Conservation (phyloP, 2,888 invertebrate genomes). For the Cybosia mesomella region DNA sequence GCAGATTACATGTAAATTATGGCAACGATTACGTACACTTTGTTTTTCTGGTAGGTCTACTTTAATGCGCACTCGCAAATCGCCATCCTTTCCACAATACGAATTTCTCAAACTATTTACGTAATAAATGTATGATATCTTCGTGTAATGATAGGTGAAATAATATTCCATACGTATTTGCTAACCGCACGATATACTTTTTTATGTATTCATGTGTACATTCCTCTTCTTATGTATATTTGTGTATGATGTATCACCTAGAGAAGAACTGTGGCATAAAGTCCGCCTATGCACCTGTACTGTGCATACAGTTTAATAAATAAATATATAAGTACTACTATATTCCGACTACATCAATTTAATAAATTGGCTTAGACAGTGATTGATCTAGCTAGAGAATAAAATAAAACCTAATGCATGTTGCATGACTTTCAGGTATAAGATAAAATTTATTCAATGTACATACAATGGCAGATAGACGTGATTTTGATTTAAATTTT, state of each 20-base stretch:
- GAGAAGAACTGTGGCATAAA: too few relatives aligned
- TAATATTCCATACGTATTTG: not conserved
- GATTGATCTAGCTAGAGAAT: not conserved
- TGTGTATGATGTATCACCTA: too few relatives aligned
- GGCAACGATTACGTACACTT: constrained; percentile 30
- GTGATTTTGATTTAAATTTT: not conserved
- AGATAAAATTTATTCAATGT: not conserved
- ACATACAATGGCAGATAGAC: not conserved
- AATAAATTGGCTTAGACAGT: constrained; percentile 17
- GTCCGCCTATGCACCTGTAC: not conserved
- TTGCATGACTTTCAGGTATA: not conserved
- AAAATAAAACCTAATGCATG: constrained; percentile 1
- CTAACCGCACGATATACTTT: not conserved
- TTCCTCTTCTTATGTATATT: not conserved
- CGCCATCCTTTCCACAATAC: constrained; percentile 23
- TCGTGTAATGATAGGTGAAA: not conserved
- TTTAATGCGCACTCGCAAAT: constrained; percentile 30
- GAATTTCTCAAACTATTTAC: constrained; percentile 7
- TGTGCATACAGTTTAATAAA: constrained; percentile 7
- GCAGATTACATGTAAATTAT: constrained; percentile 43
- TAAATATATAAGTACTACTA: constrained; percentile 20
- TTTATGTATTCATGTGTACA: too few relatives aligned
- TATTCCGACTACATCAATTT: constrained; percentile 17
- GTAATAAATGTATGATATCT: not conserved
- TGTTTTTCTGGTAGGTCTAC: constrained; percentile 29